Conservation (phyloP, 2,888 invertebrate genomes). For the Catocala sponsa region DNA sequence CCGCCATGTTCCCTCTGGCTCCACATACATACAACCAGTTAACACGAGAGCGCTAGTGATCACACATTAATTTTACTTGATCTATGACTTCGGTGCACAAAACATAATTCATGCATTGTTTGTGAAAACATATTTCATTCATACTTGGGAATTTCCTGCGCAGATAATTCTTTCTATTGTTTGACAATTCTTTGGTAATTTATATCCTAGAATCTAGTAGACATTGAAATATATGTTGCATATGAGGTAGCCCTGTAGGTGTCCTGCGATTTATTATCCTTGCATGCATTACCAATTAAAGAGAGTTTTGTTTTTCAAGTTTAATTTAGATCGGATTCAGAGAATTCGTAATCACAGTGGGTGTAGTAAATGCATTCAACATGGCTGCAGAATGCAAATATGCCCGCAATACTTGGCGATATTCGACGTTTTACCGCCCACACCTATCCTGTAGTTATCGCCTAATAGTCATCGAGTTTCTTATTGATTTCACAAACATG, state of each 20-base stretch:
- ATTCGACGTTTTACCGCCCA: conserved; percentile 61
- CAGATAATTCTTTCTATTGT: conserved; percentile 51
- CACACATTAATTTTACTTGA: conserved; percentile 44
- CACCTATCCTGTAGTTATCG: conserved; percentile 59
- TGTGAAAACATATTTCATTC: conserved; percentile 44
- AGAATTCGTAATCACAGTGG: conserved; percentile 59
- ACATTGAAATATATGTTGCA: conserved; percentile 27
- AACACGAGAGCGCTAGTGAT: conserved; percentile 24
- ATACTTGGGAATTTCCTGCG: conserved; percentile 46
- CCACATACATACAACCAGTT: conserved; percentile 30
- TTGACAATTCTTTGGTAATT: conserved; percentile 34
- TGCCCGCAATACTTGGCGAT: conserved; percentile 56
- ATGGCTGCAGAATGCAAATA: conserved; percentile 69
- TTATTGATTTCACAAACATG: conserved; percentile 64
- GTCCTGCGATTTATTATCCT: conserved; percentile 32
- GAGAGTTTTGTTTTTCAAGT: conserved; percentile 44
- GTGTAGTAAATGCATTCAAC: conserved; percentile 64
- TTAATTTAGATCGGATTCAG: conserved; percentile 36
- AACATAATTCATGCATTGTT: conserved; percentile 48
- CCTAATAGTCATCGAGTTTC: conserved; percentile 54
- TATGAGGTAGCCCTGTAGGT: conserved; percentile 19
- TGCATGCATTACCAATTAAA: conserved; percentile 50
- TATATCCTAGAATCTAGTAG: conserved; percentile 27
- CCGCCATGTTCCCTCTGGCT: conserved; percentile 37
- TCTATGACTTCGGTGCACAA: conserved; percentile 21